Evolutionary conservation across 2,113 vertebrate species (phyloP).

Genomic region (Cnemophilus loriae): DNA sequence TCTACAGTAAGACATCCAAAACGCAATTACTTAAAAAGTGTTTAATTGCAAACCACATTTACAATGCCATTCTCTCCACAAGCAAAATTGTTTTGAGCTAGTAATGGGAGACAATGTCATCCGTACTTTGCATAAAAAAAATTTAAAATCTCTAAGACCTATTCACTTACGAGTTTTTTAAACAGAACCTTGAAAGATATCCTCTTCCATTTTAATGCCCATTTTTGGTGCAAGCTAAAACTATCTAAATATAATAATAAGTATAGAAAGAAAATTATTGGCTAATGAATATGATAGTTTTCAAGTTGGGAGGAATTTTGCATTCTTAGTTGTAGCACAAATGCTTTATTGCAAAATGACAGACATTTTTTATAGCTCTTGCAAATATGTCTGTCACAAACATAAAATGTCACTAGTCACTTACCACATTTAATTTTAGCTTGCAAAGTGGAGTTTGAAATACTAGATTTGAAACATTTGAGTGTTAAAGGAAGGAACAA

Average conservation of each 20-base stretch:
- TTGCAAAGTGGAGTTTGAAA: neutral
- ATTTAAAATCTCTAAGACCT: fast-evolving
- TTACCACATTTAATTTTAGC: neutral
- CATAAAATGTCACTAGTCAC: neutral
- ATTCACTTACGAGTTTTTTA: neutral
- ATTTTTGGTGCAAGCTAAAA: neutral
- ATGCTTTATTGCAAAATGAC: neutral
- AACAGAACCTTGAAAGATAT: neutral
- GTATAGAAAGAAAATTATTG: neutral
- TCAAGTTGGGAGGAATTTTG: neutral
- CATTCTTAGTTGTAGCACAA: neutral
- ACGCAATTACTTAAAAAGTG: neutral
- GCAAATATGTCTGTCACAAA: neutral
- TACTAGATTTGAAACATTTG: neutral
- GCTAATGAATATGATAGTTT: neutral
- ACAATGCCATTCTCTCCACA: neutral
- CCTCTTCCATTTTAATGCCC: neutral
- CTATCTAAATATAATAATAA: neutral
- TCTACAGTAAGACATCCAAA: neutral
- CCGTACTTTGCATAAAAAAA: neutral
- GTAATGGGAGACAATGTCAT: neutral
- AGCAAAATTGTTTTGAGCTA: neutral
- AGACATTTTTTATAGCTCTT: neutral
- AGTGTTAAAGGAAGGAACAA: neutral
- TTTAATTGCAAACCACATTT: neutral